Conservation (phyloP, 2,888 invertebrate species). For the Diabrotica balteata region DNA sequence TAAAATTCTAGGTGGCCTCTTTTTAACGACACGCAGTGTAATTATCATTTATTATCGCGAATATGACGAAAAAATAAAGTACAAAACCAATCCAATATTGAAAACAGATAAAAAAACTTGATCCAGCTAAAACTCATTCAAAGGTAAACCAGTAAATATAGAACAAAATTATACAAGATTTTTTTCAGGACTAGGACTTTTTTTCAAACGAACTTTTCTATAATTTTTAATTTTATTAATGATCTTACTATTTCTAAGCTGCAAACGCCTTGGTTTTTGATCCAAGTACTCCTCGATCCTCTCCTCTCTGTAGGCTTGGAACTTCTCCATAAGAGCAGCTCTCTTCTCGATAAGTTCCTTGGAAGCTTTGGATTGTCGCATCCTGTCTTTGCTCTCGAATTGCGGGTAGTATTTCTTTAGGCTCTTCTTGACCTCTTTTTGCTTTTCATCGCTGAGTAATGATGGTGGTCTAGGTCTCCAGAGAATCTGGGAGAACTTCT, state of each 20-base stretch:
- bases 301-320: conserved; percentile 80
- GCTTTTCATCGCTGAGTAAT: conserved; percentile 81
- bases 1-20: too few species aligned
- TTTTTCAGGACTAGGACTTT: too few species aligned
- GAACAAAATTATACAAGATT: too few species aligned
- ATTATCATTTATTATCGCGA: too few species aligned
- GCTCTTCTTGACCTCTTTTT: conserved; percentile 96
- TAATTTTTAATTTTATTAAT: too few species aligned
- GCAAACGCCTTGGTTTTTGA: conserved; percentile 81
- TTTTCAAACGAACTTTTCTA: too few species aligned
- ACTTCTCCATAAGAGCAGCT: conserved; percentile 84
- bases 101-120: too few species aligned
- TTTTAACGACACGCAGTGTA: too few species aligned
- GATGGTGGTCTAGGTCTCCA: conserved; percentile 96
- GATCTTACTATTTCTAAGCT: conserved; percentile 84
- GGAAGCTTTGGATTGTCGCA: conserved; percentile 89
- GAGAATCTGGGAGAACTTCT: conserved; percentile 86
- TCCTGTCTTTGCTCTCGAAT: conserved; percentile 96
- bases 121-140: too few species aligned
- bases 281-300: conserved; percentile 77
- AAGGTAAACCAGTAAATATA: too few species aligned
- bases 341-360: conserved; percentile 95
- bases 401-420: conserved; percentile 95
- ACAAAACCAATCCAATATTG: too few species aligned
- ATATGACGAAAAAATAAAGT: too few species aligned